Conservation (phyloP, 2,888 invertebrate species). For the Elegia similella region DNA sequence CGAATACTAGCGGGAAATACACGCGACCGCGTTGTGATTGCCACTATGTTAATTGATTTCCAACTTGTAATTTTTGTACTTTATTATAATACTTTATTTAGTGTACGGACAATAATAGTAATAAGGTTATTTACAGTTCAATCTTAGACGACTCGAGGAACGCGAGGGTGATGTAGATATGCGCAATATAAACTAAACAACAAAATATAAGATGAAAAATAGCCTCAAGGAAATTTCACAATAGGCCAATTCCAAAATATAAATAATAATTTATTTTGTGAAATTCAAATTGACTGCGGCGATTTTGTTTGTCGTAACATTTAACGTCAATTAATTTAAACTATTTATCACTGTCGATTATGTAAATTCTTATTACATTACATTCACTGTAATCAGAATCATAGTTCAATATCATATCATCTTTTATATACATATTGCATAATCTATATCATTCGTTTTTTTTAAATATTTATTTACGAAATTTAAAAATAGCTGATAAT, state of each 20-base stretch:
- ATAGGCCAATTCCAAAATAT: neutral
- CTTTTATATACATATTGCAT: neutral
- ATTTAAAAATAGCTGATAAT: too few relatives aligned
- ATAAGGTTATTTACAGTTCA: constrained; percentile 48
- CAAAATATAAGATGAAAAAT: neutral
- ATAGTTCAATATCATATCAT: constrained; percentile 10
- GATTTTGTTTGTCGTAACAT: neutral
- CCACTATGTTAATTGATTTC: constrained; percentile 66
- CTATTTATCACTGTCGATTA: constrained; percentile 1
- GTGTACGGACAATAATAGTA: constrained; percentile 43
- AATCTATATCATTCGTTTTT: neutral
- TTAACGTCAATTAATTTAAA: neutral
- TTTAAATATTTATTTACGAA: neutral
- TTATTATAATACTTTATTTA: constrained; percentile 35
- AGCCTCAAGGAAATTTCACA: neutral
- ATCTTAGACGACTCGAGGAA: constrained; percentile 19
- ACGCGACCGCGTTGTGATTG: constrained; percentile 76
- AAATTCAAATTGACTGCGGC: neutral
- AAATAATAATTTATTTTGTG: neutral
- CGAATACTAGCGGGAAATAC: constrained; percentile 77
- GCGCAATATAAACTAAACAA: constrained; percentile 17
- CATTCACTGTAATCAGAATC: constrained; percentile 10
- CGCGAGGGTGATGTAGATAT: constrained; percentile 25
- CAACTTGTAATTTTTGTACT: constrained; percentile 60
- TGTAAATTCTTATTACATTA: constrained; percentile 4